A percentile compares a stretch with the other conserved stretches of the same genome.
phyloP scores from a whole-genome alignment of 2,888 invertebrate species.

The Dorcus parallelipipedus region DNA sequence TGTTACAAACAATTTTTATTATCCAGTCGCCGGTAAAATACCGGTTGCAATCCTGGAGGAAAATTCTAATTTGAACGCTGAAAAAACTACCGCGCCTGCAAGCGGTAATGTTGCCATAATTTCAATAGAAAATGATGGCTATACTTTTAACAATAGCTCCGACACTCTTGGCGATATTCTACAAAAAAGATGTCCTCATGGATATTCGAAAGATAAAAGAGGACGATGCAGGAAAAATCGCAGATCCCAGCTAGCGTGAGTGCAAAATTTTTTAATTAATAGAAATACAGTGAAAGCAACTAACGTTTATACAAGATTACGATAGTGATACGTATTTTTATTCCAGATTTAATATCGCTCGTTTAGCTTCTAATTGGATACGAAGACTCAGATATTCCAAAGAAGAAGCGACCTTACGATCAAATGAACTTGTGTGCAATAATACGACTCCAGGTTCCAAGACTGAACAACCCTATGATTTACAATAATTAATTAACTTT shows the following conservation, averaged over 20 bases:
- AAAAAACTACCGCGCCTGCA: not conserved
- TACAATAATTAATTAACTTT: no score
- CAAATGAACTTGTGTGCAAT: no score
- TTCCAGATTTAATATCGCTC: slow-evolving; percentile 18
- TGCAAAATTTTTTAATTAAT: not conserved
- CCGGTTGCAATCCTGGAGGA: slow-evolving; percentile 8
- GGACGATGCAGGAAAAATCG: slow-evolving; percentile 22
- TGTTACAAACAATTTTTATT: no score
- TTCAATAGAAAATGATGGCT: no score
- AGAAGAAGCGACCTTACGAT: no score
- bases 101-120: not conserved
- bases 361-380: slow-evolving; percentile 14
- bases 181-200: slow-evolving; percentile 20
- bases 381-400: slow-evolving; percentile 7
- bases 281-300: no score
- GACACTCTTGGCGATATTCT: slow-evolving; percentile 13
- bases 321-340: not conserved
- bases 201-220: slow-evolving; percentile 21
- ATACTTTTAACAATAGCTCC: not conserved
- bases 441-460: no score
- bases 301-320: no score
- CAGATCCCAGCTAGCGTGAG: slow-evolving; percentile 21
- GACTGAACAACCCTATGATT: no score
- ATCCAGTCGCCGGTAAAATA: slow-evolving; percentile 4
- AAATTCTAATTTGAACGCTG: slow-evolving; percentile 1